Evolutionary conservation across 2,113 vertebrate genomes (phyloP).

Genomic region (Grus americana): DNA sequence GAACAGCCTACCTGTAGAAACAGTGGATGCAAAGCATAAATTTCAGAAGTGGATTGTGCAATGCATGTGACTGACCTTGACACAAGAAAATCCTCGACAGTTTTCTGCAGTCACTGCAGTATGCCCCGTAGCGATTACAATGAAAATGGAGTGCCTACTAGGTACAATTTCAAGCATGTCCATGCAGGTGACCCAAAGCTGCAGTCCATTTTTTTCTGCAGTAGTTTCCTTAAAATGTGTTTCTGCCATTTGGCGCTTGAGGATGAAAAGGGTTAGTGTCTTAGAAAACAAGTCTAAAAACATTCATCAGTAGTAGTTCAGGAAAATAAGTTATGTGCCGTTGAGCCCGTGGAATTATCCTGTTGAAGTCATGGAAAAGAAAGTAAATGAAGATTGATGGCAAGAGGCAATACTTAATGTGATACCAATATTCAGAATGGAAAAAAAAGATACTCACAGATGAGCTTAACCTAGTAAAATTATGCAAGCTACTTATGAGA

Average conservation of each 20-base stretch:
- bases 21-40: neutral
- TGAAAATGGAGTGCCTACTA: neutral
- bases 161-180: neutral
- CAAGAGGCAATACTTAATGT: neutral
- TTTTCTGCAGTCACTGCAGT: neutral
- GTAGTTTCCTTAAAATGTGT: neutral
- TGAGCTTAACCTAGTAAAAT: conserved; percentile 21
- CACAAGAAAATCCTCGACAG: neutral
- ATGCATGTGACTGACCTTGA: neutral
- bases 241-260: neutral
- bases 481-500: neutral
- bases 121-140: accelerated
- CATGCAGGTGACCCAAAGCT: neutral
- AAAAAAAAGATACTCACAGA: neutral
- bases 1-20: neutral
- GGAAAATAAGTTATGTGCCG: neutral
- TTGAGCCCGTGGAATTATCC: neutral
- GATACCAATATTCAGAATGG: neutral
- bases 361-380: neutral
- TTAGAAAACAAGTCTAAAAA: neutral
- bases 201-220: neutral
- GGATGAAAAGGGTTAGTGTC: neutral
- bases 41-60: neutral
- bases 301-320: neutral
- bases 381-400: neutral